Percentiles rank a stretch among this genome's conserved stretches.
These are phyloP conservation scores for Falco novaeseelandiae DNA, from an alignment of 2,797 vertebrate species.

Conservation along the genomic window DNA sequence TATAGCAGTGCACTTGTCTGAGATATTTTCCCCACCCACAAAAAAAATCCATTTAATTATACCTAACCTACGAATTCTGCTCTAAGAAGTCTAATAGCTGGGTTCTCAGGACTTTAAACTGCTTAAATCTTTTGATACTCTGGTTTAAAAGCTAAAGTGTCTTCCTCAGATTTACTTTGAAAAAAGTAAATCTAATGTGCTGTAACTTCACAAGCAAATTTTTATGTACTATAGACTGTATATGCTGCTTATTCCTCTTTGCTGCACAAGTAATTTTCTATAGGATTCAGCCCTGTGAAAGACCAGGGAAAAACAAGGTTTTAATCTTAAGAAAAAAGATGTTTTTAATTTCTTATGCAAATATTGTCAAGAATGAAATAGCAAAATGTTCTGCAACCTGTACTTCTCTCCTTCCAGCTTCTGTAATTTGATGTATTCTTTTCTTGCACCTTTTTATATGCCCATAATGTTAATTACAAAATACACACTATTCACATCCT, in stretches of 20 bases:
- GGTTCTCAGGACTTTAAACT: background rate
- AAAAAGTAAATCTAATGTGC: background rate
- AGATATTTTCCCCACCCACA: background rate
- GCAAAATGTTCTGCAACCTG: background rate
- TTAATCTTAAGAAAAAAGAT: background rate
- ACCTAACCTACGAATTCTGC: background rate
- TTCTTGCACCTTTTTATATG: background rate
- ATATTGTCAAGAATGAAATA: background rate
- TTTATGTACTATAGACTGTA: background rate
- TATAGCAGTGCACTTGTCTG: background rate
- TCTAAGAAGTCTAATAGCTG: background rate
- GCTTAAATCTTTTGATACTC: background rate
- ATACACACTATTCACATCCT: background rate
- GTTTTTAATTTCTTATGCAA: background rate
- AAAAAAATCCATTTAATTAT: background rate
- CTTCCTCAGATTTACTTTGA: background rate
- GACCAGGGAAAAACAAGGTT: background rate
- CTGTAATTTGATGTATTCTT: background rate
- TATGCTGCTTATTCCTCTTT: background rate
- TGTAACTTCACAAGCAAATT: background rate
- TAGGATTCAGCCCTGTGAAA: background rate
- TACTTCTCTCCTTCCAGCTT: background rate
- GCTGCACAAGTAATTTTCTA: background rate
- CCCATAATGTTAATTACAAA: background rate
- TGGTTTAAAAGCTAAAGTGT: background rate